Base-by-base conservation (phyloP, 2,888 invertebrate species). In the Leptinotarsa peninsularis region DNA sequence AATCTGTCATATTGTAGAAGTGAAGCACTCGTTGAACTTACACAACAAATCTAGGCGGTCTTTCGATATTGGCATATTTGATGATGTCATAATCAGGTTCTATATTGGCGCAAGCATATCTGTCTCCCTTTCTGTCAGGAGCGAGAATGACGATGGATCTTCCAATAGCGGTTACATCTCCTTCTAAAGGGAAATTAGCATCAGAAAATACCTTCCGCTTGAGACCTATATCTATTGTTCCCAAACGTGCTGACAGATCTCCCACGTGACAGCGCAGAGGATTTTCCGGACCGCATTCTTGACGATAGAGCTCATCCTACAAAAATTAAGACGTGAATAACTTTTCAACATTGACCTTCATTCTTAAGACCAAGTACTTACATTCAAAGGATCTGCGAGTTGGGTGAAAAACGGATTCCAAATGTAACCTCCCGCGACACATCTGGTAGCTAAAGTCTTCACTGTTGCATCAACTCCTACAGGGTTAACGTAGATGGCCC, bases 351-450 rank as follows among this genome's bases (percentile, higher is more conserved):
- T 67, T 66, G 7, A 18, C 50, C 71, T 78, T 60, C 23, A 75
- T 68, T 43, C 13, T 43, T 0, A 10, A 43, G 10, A 43, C 3
- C 10, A 3, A 43, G 27, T 54, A 84, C 90, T 91, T 88, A 96
- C 96, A 87, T 96, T 96, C 58, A 95, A 90, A 0, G 96, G 96
- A 89, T 96, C 96, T 0, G 96, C 96, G 0, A 97, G 89, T 88
- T 97, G 96, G 1, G 96, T 96, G 85, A 94, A 96, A 89, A 92
- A 95, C 0, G 97, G 97, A 90, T 97, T 97, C 96, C 96, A 97
- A 15, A 94, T 91, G 85, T 96, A 97, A 10, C 97, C 97, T 33
- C 95, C 96, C 2, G 97, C 97, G 13, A 96, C 95, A 87, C 97
- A 97, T 80, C 97, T 91, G 0, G 96, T 95, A 80, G 90, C 89